A percentile compares a stretch with the other conserved stretches of the same genome.
phyloP scores from a whole-genome alignment of 2,888 invertebrate species.

The Parascotia fuliginaria region DNA sequence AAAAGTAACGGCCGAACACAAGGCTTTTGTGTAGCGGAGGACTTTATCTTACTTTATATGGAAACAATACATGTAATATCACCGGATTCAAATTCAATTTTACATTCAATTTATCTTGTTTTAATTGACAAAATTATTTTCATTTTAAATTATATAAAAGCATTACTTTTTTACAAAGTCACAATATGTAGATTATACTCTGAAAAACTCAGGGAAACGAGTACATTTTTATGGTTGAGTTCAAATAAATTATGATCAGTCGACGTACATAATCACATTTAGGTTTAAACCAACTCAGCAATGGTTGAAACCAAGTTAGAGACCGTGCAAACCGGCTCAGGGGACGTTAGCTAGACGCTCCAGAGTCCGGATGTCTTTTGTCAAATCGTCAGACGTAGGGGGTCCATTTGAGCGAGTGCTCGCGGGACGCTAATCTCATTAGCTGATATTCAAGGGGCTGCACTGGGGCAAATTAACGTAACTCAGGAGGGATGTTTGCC shows the following conservation, averaged over 20 bases:
- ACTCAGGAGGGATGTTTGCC: conserved; percentile 29
- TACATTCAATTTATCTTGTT: no score
- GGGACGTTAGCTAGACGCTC: conserved; percentile 9
- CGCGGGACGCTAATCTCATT: conserved; percentile 60
- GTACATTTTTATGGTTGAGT: conserved; percentile 2
- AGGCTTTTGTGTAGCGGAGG: no score
- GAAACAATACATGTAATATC: no score
- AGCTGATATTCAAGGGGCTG: conserved; percentile 56
- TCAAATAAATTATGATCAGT: conserved; percentile 21
- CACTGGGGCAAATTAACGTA: conserved; percentile 55
- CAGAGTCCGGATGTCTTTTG: conserved; percentile 52
- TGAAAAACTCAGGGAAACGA: neutral
- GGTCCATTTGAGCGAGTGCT: conserved; percentile 58
- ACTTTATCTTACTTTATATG: no score
- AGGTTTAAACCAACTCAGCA: conserved; percentile 20
- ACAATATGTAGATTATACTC: no score
- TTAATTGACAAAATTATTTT: no score
- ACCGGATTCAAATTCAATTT: no score
- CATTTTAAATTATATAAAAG: no score
- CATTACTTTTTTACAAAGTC: no score
- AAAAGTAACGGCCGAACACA: no score
- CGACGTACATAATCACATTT: conserved; percentile 35
- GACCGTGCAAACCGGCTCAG: conserved; percentile 1
- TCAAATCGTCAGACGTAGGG: conserved; percentile 53
- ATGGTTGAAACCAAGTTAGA: neutral